A percentile compares a stretch with the other conserved stretches of the same genome.
Conservation (phyloP, 2,888 invertebrate genomes). For the Phlogophora meticulosa region DNA sequence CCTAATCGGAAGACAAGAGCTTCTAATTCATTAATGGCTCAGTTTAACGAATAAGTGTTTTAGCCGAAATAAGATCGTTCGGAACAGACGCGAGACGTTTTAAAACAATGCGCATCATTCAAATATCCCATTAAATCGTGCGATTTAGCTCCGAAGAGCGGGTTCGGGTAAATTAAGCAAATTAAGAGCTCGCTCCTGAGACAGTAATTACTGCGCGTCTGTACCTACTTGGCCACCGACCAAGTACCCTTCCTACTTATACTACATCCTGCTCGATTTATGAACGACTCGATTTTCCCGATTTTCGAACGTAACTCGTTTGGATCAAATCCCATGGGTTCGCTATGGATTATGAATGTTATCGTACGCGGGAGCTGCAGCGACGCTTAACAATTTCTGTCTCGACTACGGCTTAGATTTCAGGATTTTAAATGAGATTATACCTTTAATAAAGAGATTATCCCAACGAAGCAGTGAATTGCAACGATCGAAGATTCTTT, state of each 20-base stretch:
- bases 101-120: slow-evolving; percentile 88
- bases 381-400: slow-evolving; percentile 69
- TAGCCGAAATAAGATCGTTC: slow-evolving; percentile 74
- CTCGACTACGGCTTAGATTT: slow-evolving; percentile 30
- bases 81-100: slow-evolving; percentile 81
- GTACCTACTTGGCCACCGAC: slow-evolving; percentile 83
- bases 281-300: slow-evolving; percentile 77
- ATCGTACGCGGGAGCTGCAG: slow-evolving; percentile 73
- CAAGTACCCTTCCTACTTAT: slow-evolving; percentile 74
- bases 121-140: slow-evolving; percentile 87
- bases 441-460: slow-evolving; percentile 54
- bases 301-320: slow-evolving; percentile 80
- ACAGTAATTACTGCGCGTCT: slow-evolving; percentile 87
- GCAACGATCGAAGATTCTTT: slow-evolving; percentile 4
- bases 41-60: slow-evolving; percentile 66
- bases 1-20: slow-evolving; percentile 54
- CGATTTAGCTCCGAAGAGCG: slow-evolving; percentile 84
- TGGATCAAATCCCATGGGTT: slow-evolving; percentile 76
- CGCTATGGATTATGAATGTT: slow-evolving; percentile 81
- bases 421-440: slow-evolving; percentile 39
- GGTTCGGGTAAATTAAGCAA: slow-evolving; percentile 88
- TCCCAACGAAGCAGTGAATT: slow-evolving; percentile 23
- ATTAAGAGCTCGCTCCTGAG: slow-evolving; percentile 88
- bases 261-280: slow-evolving; percentile 72
- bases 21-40: slow-evolving; percentile 61